Evolutionary conservation across 1,140 invertebrate genomes (phyloP), one percentile per base, ranked within the genome.

Genomic region (Physella acuta): DNA sequence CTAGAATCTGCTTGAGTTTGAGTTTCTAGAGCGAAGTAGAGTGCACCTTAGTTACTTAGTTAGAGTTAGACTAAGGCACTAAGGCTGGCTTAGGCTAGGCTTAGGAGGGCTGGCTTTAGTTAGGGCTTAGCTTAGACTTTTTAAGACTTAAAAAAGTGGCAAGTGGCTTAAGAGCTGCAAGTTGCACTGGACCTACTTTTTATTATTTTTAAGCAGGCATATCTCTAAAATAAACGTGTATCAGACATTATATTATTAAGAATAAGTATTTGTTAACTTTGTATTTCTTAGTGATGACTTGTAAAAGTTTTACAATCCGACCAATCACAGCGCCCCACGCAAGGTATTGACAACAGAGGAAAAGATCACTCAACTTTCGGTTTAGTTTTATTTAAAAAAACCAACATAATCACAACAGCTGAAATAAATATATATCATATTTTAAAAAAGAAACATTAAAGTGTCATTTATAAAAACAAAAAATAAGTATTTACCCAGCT

Each of bases 401-500:
- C 20, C 16, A 11, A 31, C 0, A 24, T 20, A 39, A 5, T 31
- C 49, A 28, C 30, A 56, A 28, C 33, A 24, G 14, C n/a, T 31
- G 20, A 63, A 56, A 8, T 63, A 60, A 49, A 63, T 34, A 33
- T 62, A 39, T n/a, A 69, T 58, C 20, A 37, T 63, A 16, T 37
- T 64, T 52, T 16, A 28, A 26, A 36, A 58, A 24, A 33, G 17
- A 5, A 26, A 36, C 24, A 37, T 56, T 59, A 62, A 39, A 36
- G 17, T 5, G n/a, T 52, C 39, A 55, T 30, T 63, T 49, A 63
- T 53, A 60, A 62, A 34, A 39, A 5, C 17, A 58, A 56, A 53
- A 44, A 55, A 53, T 24, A 65, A 8, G 39, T 53, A 71, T 70
- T 67, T 75, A 81, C 80, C 80, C 80, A 39, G 71, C 80, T 31